Percentiles rank a stretch among this genome's conserved stretches.
Evolutionary conservation across 2,888 invertebrate species (phyloP).

Genomic region (Eupeodes latifasciatus): DNA sequence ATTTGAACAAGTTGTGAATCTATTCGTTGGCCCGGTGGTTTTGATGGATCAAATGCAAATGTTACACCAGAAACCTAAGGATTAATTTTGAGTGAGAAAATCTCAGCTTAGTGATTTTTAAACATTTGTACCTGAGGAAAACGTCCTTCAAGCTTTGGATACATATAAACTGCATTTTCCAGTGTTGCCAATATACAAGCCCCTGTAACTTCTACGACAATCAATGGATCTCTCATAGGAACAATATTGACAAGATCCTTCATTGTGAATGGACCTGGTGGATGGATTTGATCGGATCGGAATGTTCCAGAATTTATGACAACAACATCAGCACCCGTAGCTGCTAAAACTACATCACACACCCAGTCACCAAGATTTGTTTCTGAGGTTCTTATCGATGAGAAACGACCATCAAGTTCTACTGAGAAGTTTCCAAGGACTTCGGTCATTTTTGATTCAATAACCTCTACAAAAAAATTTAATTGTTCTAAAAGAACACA

Average conservation of each 20-base stretch:
- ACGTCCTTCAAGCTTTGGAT: conserved; percentile 94
- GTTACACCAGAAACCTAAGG: conserved; percentile 88
- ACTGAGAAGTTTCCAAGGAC: conserved; percentile 93
- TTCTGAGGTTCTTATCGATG: conserved; percentile 91
- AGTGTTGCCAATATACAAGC: conserved; percentile 88
- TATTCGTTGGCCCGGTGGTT: conserved; percentile 89
- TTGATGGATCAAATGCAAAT: conserved; percentile 90
- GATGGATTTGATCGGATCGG: conserved; percentile 86
- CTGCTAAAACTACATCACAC: conserved; percentile 92
- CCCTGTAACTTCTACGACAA: conserved; percentile 91
- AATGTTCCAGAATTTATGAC: conserved; percentile 91
- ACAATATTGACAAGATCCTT: conserved; percentile 92
- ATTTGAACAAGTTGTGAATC: conserved; percentile 90
- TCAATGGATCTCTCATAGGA: conserved; percentile 93
- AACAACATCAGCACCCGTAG: conserved; percentile 93
- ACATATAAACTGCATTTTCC: conserved; percentile 94
- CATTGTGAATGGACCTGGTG: conserved; percentile 93
- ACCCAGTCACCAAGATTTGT: conserved; percentile 96
- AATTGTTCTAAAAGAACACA: neutral
- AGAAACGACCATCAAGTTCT: conserved; percentile 94
- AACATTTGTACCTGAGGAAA: conserved; percentile 89
- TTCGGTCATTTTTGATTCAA: conserved; percentile 93
- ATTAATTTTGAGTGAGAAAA: no score
- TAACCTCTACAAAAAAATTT: conserved; percentile 86
- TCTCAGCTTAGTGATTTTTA: neutral